Conservation (phyloP, 2,113 vertebrate genomes). For the Phyllopteryx taeniolatus region DNA sequence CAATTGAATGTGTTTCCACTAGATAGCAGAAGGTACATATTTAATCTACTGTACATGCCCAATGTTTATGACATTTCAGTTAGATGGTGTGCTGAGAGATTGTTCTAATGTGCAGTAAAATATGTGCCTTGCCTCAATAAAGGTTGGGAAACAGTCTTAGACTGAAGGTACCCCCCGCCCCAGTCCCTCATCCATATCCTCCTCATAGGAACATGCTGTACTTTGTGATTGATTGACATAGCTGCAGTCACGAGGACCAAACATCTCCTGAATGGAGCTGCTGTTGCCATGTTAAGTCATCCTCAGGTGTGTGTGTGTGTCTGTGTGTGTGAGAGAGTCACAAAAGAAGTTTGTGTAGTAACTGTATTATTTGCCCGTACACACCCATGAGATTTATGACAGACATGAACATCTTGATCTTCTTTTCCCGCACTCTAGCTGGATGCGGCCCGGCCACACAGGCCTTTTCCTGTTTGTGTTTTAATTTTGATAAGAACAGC, state of each 20-base stretch:
- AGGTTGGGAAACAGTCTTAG: background rate
- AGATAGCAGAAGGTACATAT: too few species aligned
- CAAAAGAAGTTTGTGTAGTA: conserved; percentile 32
- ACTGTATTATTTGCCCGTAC: conserved; percentile 23
- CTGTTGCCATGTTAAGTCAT: background rate
- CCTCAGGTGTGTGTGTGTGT: conserved; percentile 50
- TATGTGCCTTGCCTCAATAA: background rate
- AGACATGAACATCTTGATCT: conserved; percentile 34
- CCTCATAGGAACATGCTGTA: background rate
- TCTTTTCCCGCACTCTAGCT: conserved; percentile 43
- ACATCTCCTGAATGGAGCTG: conserved; percentile 9
- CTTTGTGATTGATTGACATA: background rate
- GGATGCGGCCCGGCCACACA: conserved; percentile 40
- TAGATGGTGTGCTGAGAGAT: background rate
- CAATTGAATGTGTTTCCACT: background rate
- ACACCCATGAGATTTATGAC: conserved; percentile 43
- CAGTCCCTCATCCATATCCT: background rate
- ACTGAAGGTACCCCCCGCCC: background rate
- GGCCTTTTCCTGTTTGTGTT: conserved; percentile 15
- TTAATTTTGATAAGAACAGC: conserved; percentile 1
- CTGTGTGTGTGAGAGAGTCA: conserved; percentile 1
- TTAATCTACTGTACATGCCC: background rate
- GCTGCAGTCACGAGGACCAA: conserved; percentile 10
- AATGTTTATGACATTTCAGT: background rate
- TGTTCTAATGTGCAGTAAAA: background rate